phyloP scores from a whole-genome alignment of 2,888 invertebrate species.

The Boloria euphrosyne region DNA sequence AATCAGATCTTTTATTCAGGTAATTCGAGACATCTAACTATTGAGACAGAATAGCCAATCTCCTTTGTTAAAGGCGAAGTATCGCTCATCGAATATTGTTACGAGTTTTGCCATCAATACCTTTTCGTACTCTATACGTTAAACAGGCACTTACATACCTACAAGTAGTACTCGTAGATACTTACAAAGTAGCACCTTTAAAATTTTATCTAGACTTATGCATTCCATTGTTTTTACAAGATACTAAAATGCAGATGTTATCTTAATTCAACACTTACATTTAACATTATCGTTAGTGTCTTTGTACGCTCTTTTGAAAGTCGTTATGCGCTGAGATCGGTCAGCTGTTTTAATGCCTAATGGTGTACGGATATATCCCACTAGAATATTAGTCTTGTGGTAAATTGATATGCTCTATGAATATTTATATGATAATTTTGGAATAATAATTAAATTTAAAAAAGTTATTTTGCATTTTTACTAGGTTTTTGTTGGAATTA shows the following conservation, averaged over 20 bases:
- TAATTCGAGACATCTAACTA: conserved; percentile 1
- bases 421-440: no score
- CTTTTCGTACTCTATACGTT: neutral
- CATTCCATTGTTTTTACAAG: no score
- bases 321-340: neutral
- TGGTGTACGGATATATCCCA: no score
- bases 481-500: no score
- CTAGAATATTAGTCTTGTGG: no score
- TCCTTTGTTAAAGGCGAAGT: neutral
- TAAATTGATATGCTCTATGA: no score
- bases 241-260: conserved; percentile 5
- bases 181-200: neutral
- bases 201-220: neutral
- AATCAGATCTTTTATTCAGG: neutral
- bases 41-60: conserved; percentile 2
- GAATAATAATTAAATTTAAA: no score
- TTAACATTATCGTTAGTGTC: conserved; percentile 6
- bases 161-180: no score
- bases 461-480: no score
- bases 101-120: no score
- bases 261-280: conserved; percentile 14
- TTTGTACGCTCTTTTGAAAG: conserved; percentile 11
- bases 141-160: no score
- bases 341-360: conserved; percentile 9
- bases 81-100: neutral